Percentiles rank a stretch among this genome's conserved stretches.
Evolutionary conservation across 2,113 vertebrate species (phyloP).

Genomic region (Ailuropoda melanoleuca): DNA sequence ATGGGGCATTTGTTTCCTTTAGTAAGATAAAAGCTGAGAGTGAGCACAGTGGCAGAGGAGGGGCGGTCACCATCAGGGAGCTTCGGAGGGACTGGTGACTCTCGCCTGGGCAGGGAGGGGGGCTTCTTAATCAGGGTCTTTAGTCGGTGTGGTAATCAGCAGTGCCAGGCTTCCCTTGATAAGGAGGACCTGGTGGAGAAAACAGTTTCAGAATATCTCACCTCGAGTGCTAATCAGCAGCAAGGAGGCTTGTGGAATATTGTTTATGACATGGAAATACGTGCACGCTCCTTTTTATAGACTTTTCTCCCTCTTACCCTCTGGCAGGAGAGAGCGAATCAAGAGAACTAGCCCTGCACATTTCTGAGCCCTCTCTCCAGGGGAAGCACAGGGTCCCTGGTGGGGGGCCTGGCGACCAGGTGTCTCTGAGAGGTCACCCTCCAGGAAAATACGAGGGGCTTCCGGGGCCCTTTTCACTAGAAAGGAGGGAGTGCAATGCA

Average conservation of each 20-base stretch:
- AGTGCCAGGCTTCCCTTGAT: rapidly evolving
- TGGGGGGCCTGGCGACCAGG: rapidly evolving
- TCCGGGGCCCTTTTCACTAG: neutral
- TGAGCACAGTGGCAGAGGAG: rapidly evolving
- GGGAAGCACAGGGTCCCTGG: rapidly evolving
- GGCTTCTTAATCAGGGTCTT: neutral
- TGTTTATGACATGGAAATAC: neutral
- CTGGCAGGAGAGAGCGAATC: neutral
- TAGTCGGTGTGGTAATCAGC: neutral
- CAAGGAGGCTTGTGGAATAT: neutral
- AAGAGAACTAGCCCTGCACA: rapidly evolving
- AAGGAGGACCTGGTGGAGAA: neutral
- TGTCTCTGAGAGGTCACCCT: rapidly evolving
- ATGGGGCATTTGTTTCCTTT: neutral
- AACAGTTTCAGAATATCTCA: neutral
- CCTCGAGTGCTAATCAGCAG: neutral
- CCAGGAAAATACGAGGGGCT: neutral
- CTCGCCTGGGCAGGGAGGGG: neutral
- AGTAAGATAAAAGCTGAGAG: neutral
- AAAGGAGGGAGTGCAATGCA: rapidly evolving
- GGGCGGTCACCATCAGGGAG: neutral
- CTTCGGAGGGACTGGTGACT: neutral
- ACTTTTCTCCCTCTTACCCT: neutral
- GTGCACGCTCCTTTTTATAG: neutral
- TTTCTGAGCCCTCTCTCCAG: rapidly evolving